These are phyloP conservation scores for Choristoneura fumiferana DNA, from an alignment of 1,140 invertebrate species.

Conservation along the genomic window DNA sequence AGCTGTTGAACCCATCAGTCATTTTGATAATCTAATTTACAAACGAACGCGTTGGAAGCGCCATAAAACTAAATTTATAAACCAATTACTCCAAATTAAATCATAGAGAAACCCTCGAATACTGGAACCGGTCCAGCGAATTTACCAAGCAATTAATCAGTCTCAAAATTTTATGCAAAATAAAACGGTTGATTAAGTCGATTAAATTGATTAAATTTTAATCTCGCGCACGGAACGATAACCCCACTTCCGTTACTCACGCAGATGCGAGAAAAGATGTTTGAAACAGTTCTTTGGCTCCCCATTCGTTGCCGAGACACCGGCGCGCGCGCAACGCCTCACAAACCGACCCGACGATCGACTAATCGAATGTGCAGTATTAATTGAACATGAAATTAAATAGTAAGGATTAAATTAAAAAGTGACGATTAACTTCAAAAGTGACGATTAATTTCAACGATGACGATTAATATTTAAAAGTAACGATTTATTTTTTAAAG, in stretches of 20 bases:
- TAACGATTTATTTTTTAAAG: too few species aligned
- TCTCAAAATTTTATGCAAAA: neutral
- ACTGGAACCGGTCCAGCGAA: neutral
- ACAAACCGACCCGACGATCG: conserved; percentile 31
- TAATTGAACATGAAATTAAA: conserved; percentile 31
- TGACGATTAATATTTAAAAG: too few species aligned
- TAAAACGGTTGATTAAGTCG: neutral
- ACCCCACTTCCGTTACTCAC: conserved; percentile 53
- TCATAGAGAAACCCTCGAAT: neutral
- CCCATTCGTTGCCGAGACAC: conserved; percentile 61
- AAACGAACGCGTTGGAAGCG: neutral
- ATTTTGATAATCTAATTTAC: neutral
- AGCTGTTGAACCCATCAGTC: neutral
- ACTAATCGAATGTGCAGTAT: conserved; percentile 25
- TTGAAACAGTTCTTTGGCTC: conserved; percentile 70
- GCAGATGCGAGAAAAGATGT: conserved; percentile 70
- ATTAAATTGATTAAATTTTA: conserved; percentile 19
- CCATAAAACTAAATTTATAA: neutral
- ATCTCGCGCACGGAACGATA: conserved; percentile 25
- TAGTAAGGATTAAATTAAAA: too few species aligned
- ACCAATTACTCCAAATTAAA: neutral
- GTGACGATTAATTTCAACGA: conserved; percentile 28
- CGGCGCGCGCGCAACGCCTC: conserved; percentile 56
- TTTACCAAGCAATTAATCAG: neutral
- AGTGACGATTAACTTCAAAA: neutral